Evolutionary conservation across 2,113 vertebrate species (phyloP).

Genomic region (Heterotilapia buettikoferi): DNA sequence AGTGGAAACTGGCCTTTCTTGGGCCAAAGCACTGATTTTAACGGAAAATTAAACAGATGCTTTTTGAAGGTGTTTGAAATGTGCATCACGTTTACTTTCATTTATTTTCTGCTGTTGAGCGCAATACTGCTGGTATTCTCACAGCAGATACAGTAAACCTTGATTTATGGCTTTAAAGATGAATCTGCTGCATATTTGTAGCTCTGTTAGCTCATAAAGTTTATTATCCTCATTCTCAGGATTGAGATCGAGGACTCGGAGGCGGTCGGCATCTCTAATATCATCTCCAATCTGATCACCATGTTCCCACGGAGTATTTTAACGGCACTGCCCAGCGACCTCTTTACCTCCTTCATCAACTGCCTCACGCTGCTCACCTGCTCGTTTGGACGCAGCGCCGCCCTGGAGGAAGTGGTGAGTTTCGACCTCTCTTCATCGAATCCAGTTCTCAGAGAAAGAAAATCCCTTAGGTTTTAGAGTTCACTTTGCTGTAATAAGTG

Average conservation of each 20-base stretch:
- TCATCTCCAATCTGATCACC: conserved; percentile 97
- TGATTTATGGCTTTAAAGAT: neutral
- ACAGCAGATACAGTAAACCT: neutral
- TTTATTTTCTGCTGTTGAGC: neutral
- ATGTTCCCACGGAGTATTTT: conserved; percentile 91
- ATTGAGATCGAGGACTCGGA: conserved; percentile 99
- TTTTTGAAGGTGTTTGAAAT: neutral
- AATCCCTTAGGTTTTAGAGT: neutral
- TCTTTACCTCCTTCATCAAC: conserved; percentile 97
- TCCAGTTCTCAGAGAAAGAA: neutral
- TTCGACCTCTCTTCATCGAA: neutral
- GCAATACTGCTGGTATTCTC: neutral
- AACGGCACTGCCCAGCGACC: conserved; percentile 92
- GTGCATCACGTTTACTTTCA: neutral
- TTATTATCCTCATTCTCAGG: conserved; percentile 67
- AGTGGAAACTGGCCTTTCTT: conserved; percentile 15
- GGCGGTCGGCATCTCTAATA: conserved; percentile 94
- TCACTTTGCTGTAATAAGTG: neutral
- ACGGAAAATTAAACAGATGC: neutral
- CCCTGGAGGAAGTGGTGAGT: conserved; percentile 96
- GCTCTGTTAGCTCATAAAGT: neutral
- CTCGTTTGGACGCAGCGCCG: conserved; percentile 95
- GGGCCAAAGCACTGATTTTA: neutral
- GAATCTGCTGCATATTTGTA: neutral
- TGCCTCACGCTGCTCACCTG: conserved; percentile 96